These are phyloP conservation scores for Dinocampus coccinellae DNA, from an alignment of 2,888 invertebrate species.

Conservation along the genomic window DNA sequence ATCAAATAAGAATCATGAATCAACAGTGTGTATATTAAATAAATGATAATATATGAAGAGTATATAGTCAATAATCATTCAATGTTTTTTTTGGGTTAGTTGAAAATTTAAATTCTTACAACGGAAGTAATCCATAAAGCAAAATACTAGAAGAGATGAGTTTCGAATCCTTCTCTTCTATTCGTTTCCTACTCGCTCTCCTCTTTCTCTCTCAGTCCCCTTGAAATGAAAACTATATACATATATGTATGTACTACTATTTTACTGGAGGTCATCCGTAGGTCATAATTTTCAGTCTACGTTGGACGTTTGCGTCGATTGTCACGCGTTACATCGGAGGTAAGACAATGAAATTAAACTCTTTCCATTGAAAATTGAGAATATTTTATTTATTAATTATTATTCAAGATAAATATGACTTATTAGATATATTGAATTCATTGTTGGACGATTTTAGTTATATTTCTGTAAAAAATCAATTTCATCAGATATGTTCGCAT, in stretches of 20 bases:
- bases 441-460: slow-evolving; percentile 17
- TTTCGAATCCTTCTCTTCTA: too few species aligned
- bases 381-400: slow-evolving; percentile 10
- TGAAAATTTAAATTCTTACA: neutral
- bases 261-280: slow-evolving; percentile 56
- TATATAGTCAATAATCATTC: neutral
- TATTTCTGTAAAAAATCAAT: slow-evolving; percentile 22
- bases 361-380: slow-evolving; percentile 14
- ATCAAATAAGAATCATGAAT: neutral
- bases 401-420: neutral
- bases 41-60: neutral
- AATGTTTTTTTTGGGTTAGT: neutral
- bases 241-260: slow-evolving; percentile 4
- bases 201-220: neutral
- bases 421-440: slow-evolving; percentile 16
- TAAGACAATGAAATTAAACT: slow-evolving; percentile 47
- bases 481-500: slow-evolving; percentile 48
- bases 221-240: neutral
- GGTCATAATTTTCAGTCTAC: slow-evolving; percentile 60
- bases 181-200: neutral
- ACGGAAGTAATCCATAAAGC: neutral
- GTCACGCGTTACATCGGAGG: slow-evolving; percentile 51
- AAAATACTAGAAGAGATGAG: slow-evolving; percentile 1
- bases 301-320: slow-evolving; percentile 52
- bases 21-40: neutral